Evolutionary conservation across 2,888 invertebrate genomes (phyloP).

Genomic region (Polylopha cassiicola): DNA sequence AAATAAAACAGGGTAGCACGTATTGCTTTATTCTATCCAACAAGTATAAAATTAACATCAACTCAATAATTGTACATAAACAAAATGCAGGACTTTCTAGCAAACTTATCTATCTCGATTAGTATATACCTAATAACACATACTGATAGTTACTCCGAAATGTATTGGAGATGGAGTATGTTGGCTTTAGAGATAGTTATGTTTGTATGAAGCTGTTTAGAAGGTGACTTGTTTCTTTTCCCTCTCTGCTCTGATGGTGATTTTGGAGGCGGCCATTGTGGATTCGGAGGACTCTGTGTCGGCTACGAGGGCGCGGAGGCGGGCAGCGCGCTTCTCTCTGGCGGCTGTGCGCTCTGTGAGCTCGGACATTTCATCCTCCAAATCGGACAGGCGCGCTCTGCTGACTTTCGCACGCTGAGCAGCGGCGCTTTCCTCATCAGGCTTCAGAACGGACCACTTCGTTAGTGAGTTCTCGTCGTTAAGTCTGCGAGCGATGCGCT

Average conservation of each 20-base stretch:
- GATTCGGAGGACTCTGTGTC: constrained; percentile 70
- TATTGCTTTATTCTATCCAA: constrained; percentile 61
- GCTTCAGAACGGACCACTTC: constrained; percentile 80
- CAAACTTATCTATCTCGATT: constrained; percentile 52
- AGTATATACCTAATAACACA: constrained; percentile 20
- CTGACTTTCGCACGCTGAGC: constrained; percentile 80
- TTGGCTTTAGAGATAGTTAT: constrained; percentile 27
- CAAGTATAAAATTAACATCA: constrained; percentile 63
- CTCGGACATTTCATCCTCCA: constrained; percentile 86
- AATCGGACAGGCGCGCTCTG: constrained; percentile 81
- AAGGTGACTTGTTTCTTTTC: constrained; percentile 74
- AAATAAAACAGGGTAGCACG: constrained; percentile 59
- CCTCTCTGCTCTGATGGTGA: constrained; percentile 61
- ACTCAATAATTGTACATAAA: constrained; percentile 51
- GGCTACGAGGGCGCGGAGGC: constrained; percentile 82
- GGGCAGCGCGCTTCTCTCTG: constrained; percentile 83
- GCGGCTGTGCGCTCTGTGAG: constrained; percentile 81
- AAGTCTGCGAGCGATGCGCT: constrained; percentile 62
- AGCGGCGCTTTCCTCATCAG: constrained; percentile 74
- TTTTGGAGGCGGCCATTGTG: constrained; percentile 50
- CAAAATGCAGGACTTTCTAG: constrained; percentile 61
- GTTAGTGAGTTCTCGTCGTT: constrained; percentile 69
- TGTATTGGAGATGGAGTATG: no score
- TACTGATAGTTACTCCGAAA: no score
- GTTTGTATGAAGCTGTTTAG: constrained; percentile 38